These are phyloP conservation scores for Papilio gigon DNA, from an alignment of 2,888 invertebrate genomes.

Conservation along the genomic window DNA sequence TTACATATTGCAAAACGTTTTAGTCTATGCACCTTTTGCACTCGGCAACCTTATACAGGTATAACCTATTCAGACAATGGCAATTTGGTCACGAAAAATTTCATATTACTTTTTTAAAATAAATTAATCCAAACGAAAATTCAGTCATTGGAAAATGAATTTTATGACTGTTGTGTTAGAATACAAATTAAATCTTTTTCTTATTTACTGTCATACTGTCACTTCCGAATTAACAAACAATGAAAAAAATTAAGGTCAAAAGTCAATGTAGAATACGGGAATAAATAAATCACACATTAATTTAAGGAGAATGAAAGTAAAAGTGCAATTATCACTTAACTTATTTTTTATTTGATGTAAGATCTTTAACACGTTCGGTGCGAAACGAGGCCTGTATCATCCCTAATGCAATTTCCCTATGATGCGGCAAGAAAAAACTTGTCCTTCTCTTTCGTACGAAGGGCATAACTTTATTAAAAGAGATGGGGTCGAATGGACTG, in stretches of 20 bases:
- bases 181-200: background rate
- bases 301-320: conserved; percentile 41
- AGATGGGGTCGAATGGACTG: no score
- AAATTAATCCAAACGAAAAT: background rate
- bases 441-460: no score
- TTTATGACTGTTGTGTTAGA: background rate
- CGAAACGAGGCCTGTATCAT: no score
- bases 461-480: no score
- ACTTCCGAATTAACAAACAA: conserved; percentile 51
- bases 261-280: conserved; percentile 45
- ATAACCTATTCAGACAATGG: background rate
- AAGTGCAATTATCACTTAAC: background rate
- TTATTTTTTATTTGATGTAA: no score
- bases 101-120: background rate
- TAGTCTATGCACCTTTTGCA: background rate
- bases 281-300: conserved; percentile 42
- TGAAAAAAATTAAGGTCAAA: conserved; percentile 48
- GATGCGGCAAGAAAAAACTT: no score
- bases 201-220: conserved; percentile 20
- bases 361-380: no score
- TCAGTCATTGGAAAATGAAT: conserved; percentile 13
- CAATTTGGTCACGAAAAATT: background rate
- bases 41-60: background rate
- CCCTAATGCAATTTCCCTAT: no score
- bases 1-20: background rate